These are phyloP conservation scores for Sarcoramphus papa DNA, from an alignment of 2,797 vertebrate genomes.

Conservation along the genomic window DNA sequence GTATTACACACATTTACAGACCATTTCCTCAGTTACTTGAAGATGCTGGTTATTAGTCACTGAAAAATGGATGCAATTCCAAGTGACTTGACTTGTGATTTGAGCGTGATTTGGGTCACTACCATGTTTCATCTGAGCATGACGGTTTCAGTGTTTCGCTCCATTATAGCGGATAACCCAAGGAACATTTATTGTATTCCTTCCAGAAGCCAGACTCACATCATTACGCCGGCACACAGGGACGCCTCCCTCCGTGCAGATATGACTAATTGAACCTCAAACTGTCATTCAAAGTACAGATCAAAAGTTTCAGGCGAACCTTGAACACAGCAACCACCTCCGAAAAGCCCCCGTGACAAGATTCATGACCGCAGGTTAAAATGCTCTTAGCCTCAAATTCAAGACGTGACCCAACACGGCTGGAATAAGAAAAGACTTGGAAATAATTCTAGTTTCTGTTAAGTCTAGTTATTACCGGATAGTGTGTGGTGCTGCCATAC, in stretches of 20 bases:
- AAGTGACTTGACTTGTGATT: neutral
- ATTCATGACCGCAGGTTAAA: neutral
- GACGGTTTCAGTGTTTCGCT: fast-evolving
- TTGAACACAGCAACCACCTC: neutral
- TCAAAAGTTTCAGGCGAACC: neutral
- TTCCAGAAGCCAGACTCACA: neutral
- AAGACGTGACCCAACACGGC: fast-evolving
- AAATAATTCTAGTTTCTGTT: neutral
- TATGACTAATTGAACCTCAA: neutral
- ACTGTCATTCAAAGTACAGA: neutral
- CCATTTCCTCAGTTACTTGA: neutral
- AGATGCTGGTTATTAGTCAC: neutral
- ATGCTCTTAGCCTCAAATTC: neutral
- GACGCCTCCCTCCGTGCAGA: neutral
- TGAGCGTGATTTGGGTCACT: neutral
- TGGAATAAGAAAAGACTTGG: neutral
- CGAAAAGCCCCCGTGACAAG: neutral
- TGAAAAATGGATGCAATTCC: neutral
- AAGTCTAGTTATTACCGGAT: fast-evolving
- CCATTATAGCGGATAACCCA: fast-evolving
- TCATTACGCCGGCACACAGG: fast-evolving
- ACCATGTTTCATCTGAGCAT: fast-evolving
- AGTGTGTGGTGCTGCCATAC: neutral
- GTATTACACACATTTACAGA: neutral
- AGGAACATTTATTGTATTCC: neutral